Evolutionary conservation across 2,888 invertebrate genomes (phyloP).

Genomic region (Taenaris catops): DNA sequence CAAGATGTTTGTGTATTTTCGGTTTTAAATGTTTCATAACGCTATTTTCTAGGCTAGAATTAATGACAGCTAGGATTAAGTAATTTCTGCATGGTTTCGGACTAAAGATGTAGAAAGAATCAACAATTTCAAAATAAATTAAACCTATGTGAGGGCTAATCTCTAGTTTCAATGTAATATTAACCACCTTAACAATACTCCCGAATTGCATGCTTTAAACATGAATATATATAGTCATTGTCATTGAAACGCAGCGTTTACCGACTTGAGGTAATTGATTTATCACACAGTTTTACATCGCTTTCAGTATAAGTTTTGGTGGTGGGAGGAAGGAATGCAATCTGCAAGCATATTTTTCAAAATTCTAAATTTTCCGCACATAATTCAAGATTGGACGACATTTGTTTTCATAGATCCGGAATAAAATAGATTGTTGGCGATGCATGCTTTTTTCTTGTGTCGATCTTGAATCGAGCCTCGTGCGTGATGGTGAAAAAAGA

Average conservation of each 20-base stretch:
- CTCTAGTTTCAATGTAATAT: conserved; percentile 50
- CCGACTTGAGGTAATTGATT: conserved; percentile 19
- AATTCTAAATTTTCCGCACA: conserved; percentile 24
- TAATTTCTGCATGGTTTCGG: conserved; percentile 64
- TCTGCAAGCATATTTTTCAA: conserved; percentile 21
- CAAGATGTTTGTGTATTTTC: conserved; percentile 61
- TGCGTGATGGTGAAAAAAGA: conserved; percentile 26
- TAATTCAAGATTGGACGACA: conserved; percentile 3
- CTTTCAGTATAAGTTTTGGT: conserved; percentile 44
- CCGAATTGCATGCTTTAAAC: conserved; percentile 51
- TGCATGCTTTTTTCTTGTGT: conserved; percentile 48
- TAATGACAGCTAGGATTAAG: conserved; percentile 59
- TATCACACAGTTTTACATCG: conserved; percentile 31
- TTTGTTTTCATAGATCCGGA: conserved; percentile 12
- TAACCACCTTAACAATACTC: conserved; percentile 56
- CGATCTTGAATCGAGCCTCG: conserved; percentile 27
- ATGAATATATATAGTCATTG: conserved; percentile 39
- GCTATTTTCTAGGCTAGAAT: conserved; percentile 68
- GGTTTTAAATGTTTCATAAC: conserved; percentile 60
- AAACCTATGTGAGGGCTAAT: conserved; percentile 24
- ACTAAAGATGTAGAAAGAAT: conserved; percentile 29
- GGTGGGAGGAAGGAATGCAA: conserved; percentile 33
- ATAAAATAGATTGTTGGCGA: conserved; percentile 29
- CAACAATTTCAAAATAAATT: conserved; percentile 17
- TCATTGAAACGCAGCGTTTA: conserved; percentile 19